These are phyloP conservation scores for Callionymus lyra DNA, from an alignment of 2,113 vertebrate genomes.

Conservation along the genomic window DNA sequence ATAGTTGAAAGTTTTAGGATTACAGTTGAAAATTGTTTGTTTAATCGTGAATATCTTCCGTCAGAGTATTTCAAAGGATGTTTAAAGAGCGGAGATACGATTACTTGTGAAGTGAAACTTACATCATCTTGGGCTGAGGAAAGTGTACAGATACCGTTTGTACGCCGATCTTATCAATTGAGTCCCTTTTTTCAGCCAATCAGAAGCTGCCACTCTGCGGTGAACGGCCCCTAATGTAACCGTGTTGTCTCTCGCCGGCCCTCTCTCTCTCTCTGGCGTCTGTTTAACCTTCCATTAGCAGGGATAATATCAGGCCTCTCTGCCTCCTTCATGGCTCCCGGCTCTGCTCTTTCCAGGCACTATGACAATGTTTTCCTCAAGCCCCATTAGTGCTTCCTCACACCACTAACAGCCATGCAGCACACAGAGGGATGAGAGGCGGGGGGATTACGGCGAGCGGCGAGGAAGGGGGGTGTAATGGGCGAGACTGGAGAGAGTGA, in stretches of 20 bases:
- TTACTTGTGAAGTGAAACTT: too few relatives aligned
- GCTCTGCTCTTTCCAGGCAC: conserved; percentile 47
- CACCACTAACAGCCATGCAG: conserved; percentile 48
- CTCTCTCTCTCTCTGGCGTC: conserved; percentile 28
- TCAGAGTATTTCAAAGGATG: too few relatives aligned
- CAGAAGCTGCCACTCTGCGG: not conserved
- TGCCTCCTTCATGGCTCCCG: conserved; percentile 32
- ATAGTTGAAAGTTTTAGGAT: too few relatives aligned
- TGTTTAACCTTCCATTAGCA: conserved; percentile 50
- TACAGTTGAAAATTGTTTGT: too few relatives aligned
- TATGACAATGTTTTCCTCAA: conserved; percentile 52
- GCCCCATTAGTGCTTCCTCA: conserved; percentile 43
- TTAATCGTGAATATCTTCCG: too few relatives aligned
- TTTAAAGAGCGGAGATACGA: too few relatives aligned
- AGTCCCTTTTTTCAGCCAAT: not conserved
- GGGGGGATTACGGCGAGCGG: conserved; percentile 30
- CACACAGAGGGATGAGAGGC: conserved; percentile 25
- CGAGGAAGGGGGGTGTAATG: conserved; percentile 1
- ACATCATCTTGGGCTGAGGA: too few relatives aligned
- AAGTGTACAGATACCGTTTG: too few relatives aligned
- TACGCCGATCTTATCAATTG: too few relatives aligned
- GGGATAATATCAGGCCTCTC: conserved; percentile 39
- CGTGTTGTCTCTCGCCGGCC: conserved; percentile 21
- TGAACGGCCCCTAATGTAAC: conserved; percentile 21
- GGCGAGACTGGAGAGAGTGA: conserved; percentile 8